A percentile compares a stretch with the other conserved stretches of the same genome.
These are phyloP conservation scores for Caenorhabditis sp. DNA, from an alignment of 2,888 invertebrate species.

Conservation along the genomic window DNA sequence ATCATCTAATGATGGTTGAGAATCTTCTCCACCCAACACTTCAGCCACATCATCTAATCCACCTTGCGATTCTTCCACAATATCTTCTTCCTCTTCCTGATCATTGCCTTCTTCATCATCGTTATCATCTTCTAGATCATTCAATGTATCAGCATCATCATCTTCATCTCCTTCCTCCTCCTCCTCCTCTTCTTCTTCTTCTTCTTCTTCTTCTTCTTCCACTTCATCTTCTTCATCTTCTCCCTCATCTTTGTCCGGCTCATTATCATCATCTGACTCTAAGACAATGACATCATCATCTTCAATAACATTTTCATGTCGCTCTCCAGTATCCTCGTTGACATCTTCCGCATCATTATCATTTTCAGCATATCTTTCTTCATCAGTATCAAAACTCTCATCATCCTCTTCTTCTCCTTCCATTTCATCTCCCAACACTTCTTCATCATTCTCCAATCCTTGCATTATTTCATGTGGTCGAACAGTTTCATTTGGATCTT, in stretches of 20 bases:
- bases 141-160: conserved; percentile 25
- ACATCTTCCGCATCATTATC: neutral
- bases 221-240: conserved; percentile 28
- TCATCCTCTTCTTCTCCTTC: conserved; percentile 32
- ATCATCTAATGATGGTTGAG: conserved; percentile 46
- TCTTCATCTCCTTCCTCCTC: conserved; percentile 3
- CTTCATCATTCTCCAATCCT: conserved; percentile 36
- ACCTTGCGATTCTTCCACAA: conserved; percentile 14
- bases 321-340: conserved; percentile 7
- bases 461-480: conserved; percentile 13
- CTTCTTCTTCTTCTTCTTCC: neutral
- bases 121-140: conserved; percentile 31
- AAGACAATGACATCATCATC: conserved; percentile 17
- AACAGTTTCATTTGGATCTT: conserved; percentile 34
- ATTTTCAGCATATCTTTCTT: conserved; percentile 12
- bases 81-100: conserved; percentile 26
- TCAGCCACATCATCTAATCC: conserved; percentile 24
- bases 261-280: conserved; percentile 1
- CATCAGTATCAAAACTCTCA: conserved; percentile 31
- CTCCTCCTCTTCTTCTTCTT: neutral
- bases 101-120: conserved; percentile 7
- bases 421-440: conserved; percentile 33
- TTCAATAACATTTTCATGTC: conserved; percentile 7
- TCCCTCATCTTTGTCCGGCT: neutral
- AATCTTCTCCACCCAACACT: conserved; percentile 45